Conservation (phyloP, 2,888 invertebrate species). For the Candidula unifasciata region DNA sequence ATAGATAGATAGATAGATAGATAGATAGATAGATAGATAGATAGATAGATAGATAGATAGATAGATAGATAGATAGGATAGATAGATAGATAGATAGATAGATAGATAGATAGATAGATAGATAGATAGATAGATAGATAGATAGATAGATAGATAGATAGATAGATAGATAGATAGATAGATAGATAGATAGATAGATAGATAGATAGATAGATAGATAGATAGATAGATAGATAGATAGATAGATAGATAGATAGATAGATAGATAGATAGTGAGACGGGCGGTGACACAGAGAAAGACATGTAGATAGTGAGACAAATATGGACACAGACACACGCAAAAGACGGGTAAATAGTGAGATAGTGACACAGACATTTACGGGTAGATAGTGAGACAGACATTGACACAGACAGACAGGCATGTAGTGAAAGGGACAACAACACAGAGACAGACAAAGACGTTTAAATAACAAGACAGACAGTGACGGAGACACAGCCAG, state of each 20-base stretch:
- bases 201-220: slow-evolving; percentile 20
- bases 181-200: neutral
- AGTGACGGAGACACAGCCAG: no score
- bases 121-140: no score
- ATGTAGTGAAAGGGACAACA: no score
- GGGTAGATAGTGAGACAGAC: neutral
- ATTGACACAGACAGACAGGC: neutral
- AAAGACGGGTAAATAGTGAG: neutral
- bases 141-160: no score
- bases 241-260: neutral
- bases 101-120: no score
- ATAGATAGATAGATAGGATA: no score
- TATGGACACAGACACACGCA: neutral
- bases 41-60: no score
- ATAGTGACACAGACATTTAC: neutral
- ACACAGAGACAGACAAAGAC: no score
- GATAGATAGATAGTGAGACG: slow-evolving; percentile 16
- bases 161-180: no score
- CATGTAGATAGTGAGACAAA: neutral
- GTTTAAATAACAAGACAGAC: no score
- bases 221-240: neutral
- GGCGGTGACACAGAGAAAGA: neutral
- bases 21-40: no score
- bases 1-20: neutral
- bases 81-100: no score